Percentiles rank a stretch among this genome's conserved stretches.
These are phyloP conservation scores for Protodeltote pygarga DNA, from an alignment of 2,888 invertebrate species.

Conservation along the genomic window DNA sequence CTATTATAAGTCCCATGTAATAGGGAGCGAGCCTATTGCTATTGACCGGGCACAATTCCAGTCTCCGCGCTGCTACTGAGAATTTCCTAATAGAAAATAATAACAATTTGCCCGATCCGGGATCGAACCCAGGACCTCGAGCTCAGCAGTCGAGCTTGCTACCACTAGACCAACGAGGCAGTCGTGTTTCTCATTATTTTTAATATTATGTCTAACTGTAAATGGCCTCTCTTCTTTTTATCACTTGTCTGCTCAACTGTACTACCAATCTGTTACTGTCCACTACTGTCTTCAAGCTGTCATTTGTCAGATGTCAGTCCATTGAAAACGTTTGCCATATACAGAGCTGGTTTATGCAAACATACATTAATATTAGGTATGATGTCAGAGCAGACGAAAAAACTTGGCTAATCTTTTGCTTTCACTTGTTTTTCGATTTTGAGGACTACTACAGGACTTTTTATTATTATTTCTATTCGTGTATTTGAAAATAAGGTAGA, in stretches of 20 bases:
- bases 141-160: too few species aligned
- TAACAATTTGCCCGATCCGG: too few species aligned
- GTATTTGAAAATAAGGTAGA: too few species aligned
- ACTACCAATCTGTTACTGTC: constrained; percentile 27
- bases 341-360: constrained; percentile 33
- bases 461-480: too few species aligned
- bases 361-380: constrained; percentile 33
- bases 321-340: constrained; percentile 37
- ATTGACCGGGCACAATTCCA: too few species aligned
- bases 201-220: neutral
- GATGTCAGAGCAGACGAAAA: constrained; percentile 15
- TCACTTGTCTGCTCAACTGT: constrained; percentile 20
- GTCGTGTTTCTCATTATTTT: neutral
- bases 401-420: constrained; percentile 4
- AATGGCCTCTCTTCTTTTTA: neutral
- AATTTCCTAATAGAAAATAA: too few species aligned
- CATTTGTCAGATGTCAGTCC: constrained; percentile 47
- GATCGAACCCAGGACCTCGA: too few species aligned
- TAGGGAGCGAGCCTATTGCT: too few species aligned
- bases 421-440: constrained; percentile 3
- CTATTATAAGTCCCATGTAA: too few species aligned
- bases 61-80: too few species aligned
- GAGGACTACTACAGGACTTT: too few species aligned
- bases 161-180: too few species aligned
- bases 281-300: constrained; percentile 31